Percentiles rank a stretch among this genome's conserved stretches.
phyloP scores from a whole-genome alignment of 2,113 vertebrate species.

The Neopipo cinnamomea region DNA sequence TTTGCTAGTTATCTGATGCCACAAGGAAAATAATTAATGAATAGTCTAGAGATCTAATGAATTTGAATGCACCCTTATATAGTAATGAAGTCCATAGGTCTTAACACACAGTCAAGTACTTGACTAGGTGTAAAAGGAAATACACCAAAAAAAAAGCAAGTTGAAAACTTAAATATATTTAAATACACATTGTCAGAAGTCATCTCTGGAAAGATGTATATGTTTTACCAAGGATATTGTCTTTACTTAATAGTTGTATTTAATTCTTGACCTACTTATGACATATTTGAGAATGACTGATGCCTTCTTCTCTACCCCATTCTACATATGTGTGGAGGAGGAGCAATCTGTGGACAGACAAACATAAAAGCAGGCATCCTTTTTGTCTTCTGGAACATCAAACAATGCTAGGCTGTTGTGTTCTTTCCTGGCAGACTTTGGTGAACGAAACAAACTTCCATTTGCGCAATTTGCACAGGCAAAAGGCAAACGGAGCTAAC shows the following conservation, averaged over 20 bases:
- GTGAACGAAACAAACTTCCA: neutral
- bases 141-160: neutral
- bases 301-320: neutral
- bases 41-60: neutral
- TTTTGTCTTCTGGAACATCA: neutral
- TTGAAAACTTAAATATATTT: neutral
- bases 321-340: neutral
- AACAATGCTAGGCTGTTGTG: neutral
- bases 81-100: neutral
- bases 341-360: neutral
- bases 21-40: slow-evolving; percentile 19
- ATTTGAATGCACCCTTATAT: neutral
- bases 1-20: neutral
- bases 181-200: neutral
- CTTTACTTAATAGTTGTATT: neutral
- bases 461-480: neutral
- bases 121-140: neutral
- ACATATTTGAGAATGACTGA: neutral
- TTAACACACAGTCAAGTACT: neutral
- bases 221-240: neutral
- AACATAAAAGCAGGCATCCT: neutral
- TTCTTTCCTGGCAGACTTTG: neutral
- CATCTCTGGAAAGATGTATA: neutral
- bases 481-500: neutral
- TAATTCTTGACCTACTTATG: neutral